Evolutionary conservation across 2,113 vertebrate species (phyloP), one percentile per base, ranked within the genome.

Genomic region (Notiomystis cincta): DNA sequence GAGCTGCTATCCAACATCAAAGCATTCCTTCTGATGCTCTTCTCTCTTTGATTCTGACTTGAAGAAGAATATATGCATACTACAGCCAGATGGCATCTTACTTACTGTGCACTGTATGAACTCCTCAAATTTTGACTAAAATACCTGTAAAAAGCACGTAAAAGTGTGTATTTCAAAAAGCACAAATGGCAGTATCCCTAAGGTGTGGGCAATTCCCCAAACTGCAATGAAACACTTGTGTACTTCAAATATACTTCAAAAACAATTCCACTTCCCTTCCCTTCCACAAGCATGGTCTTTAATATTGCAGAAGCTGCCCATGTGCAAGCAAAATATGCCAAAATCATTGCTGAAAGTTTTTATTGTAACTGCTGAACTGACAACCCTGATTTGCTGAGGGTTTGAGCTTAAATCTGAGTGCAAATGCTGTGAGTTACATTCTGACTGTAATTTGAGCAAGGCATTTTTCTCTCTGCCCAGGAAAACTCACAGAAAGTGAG

Each of bases 1-100:
- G 62, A 60, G 13, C 65, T 84, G 71, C 54, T 89, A 93, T 42
- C 5, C 42, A 84, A 58, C 42, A 95, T 97, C 84, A 97, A 96
- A 95, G 69, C 84, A 93, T 94, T 91, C 69, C 64, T 94, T 94
- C 47, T 47, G 37, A 24, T 72, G 51, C 51, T 70, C 45, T 47
- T 51, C 67, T 75, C n/a, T 87, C 84, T 91, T 89, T 93, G 83
- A 95, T 78, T 91, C 53, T 62, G 23, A 50, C 64, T 89, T 84
- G 70, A 91, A 91, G 64, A 87, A 89, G 57, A 83, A 77, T 69
- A 81, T 24, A 77, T 15, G 47, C 54, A 91, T 75, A 45, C 18
- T 70, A 93, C 23, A 71, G 67, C 51, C 83, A 94, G 72, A 94
- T 84, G 96, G 51, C 51, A 93, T 71, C 20, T 56, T 67, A 38